Evolutionary conservation across 2,797 vertebrate genomes (phyloP).

Genomic region (Molothrus aeneus): DNA sequence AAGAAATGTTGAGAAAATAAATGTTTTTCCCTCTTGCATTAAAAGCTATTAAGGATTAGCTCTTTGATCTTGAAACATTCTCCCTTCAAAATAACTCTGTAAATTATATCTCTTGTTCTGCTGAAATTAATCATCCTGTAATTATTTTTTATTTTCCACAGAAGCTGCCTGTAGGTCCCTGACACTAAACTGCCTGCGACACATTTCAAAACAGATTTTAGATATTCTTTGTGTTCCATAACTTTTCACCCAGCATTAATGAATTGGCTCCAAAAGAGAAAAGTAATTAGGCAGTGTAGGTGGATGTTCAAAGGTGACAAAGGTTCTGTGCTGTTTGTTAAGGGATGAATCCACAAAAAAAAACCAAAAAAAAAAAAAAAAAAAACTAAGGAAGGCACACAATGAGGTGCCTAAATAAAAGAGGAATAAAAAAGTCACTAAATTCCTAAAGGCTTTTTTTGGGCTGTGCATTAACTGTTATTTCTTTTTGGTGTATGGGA

Average conservation of each 20-base stretch:
- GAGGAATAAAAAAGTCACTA: neutral
- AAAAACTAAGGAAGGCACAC: neutral
- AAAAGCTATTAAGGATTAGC: neutral
- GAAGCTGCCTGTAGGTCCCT: neutral
- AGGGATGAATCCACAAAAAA: neutral
- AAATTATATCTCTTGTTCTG: slow-evolving; percentile 3
- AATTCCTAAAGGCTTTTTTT: neutral
- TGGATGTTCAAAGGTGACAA: neutral
- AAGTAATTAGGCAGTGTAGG: neutral
- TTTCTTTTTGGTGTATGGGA: neutral
- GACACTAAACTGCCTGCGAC: neutral
- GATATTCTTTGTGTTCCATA: neutral
- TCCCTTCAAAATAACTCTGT: neutral
- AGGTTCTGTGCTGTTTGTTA: neutral
- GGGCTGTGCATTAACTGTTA: neutral
- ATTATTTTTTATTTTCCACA: slow-evolving; percentile 1
- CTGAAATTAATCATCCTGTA: neutral
- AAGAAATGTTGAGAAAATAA: neutral
- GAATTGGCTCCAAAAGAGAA: neutral
- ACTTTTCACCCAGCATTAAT: neutral
- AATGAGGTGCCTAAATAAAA: neutral
- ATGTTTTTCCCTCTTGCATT: neutral
- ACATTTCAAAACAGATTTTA: neutral
- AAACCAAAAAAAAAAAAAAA: neutral
- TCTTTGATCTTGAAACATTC: slow-evolving; percentile 10